Conservation (phyloP, 2,113 vertebrate species). For the Polyodon spathula region DNA sequence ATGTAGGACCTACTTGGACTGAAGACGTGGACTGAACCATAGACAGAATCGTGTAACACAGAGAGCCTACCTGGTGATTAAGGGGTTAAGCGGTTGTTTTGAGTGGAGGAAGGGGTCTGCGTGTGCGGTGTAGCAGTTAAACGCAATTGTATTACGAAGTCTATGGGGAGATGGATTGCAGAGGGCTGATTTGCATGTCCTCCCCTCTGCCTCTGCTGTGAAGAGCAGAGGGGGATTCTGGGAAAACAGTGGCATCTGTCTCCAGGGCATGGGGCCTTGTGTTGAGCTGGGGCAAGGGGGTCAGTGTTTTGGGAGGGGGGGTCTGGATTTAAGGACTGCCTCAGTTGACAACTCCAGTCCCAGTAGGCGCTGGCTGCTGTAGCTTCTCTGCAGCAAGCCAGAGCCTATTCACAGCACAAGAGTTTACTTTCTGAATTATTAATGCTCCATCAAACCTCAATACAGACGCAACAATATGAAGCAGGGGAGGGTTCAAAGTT, state of each 20-base stretch:
- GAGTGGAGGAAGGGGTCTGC: conserved; percentile 25
- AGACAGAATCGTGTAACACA: not conserved
- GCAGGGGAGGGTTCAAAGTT: conserved; percentile 41
- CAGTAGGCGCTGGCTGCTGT: conserved; percentile 29
- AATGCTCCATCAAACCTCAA: conserved; percentile 55
- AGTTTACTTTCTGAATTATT: conserved; percentile 51
- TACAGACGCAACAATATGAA: conserved; percentile 42
- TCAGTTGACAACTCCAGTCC: not conserved
- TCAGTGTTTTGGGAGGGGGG: conserved; percentile 17
- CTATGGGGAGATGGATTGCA: conserved; percentile 28
- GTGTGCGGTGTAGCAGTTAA: conserved; percentile 20
- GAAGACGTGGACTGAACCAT: too few relatives aligned
- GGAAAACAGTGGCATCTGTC: conserved; percentile 27
- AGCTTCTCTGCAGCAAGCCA: conserved; percentile 28
- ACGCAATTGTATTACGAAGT: conserved; percentile 32
- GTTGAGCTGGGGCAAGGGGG: conserved; percentile 30
- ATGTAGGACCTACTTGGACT: too few relatives aligned
- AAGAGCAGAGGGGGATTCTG: conserved; percentile 24
- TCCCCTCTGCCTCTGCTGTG: conserved; percentile 17
- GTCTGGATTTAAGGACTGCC: conserved; percentile 13
- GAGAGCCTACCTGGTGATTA: not conserved
- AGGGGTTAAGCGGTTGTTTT: conserved; percentile 6
- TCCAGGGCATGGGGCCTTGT: conserved; percentile 32
- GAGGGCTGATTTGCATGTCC: conserved; percentile 36
- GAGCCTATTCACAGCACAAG: conserved; percentile 36